These are phyloP conservation scores for Ceratina australensis DNA, from an alignment of 1,140 invertebrate species.

Conservation along the genomic window DNA sequence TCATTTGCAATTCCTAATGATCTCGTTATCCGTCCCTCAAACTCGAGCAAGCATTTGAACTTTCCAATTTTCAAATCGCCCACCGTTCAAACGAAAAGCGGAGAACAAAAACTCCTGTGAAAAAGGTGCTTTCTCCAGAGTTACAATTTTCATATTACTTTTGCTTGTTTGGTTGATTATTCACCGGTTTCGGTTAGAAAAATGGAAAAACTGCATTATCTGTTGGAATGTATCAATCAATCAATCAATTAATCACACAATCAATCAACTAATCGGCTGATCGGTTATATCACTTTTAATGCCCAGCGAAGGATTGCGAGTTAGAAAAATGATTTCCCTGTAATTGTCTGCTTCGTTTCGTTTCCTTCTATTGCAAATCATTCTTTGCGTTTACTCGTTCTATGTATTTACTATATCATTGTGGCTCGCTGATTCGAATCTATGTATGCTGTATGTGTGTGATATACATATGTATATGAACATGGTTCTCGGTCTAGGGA, in stretches of 20 bases:
- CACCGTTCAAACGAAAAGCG: neutral
- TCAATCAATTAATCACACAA: slow-evolving; percentile 28
- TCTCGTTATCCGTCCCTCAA: neutral
- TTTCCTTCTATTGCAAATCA: slow-evolving; percentile 64
- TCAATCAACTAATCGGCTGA: slow-evolving; percentile 49
- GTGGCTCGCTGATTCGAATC: slow-evolving; percentile 39
- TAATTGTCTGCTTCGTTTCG: slow-evolving; percentile 60
- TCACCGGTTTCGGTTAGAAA: slow-evolving; percentile 31
- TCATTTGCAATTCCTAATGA: neutral
- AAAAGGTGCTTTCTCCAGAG: slow-evolving; percentile 37
- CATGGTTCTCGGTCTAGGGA: slow-evolving; percentile 53
- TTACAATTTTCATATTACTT: slow-evolving; percentile 15
- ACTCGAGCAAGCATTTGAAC: slow-evolving; percentile 33
- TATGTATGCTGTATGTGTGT: slow-evolving; percentile 40
- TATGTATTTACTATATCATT: slow-evolving; percentile 31
- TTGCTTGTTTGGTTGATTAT: slow-evolving; percentile 29
- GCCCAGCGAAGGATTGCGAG: slow-evolving; percentile 78
- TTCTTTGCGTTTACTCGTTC: slow-evolving; percentile 30
- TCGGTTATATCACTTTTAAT: slow-evolving; percentile 68
- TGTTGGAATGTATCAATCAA: slow-evolving; percentile 39
- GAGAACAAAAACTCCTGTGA: slow-evolving; percentile 4
- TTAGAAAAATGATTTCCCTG: slow-evolving; percentile 64
- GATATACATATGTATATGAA: slow-evolving; percentile 56
- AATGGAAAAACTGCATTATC: slow-evolving; percentile 41
- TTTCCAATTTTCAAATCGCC: slow-evolving; percentile 50